Base-by-base conservation (phyloP, 2,113 vertebrate species). In the Bufo gargarizans region DNA sequence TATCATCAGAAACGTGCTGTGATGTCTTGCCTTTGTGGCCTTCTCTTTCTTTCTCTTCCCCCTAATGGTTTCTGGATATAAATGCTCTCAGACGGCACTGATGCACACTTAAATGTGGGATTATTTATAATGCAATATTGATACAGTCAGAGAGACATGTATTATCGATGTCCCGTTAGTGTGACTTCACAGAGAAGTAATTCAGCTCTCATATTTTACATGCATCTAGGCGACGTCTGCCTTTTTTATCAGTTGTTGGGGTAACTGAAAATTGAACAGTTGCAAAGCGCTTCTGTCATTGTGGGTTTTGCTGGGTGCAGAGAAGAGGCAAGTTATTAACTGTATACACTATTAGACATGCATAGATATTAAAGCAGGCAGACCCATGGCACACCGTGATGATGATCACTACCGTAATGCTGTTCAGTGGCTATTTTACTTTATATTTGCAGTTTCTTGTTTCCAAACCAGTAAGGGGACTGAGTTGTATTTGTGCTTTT, bases 401-500 rank as follows among this genome's bases (percentile, higher is more conserved):
- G 8, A 43, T 53, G 10, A 56, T 17, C 61, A n/a, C 49, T 49
- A 49, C 19, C 19, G 9, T 58, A 55, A 58, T 53, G 12, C 9
- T 83, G 12, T n/a, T n/a, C 19, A 22, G 20, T 20, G 11, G 55
- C 47, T 55, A 20, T 84, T 53, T 55, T 84, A n/a, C 47, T 71
- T 81, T 78, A 53, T 86, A 86, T 78, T 55, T 85, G 67, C 84
- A 86, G 74, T 86, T 86, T 79, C 61, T 77, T 88, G 67, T 83
- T 83, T 74, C 71, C 43, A 88, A 58, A 88, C 55, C n/a, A 65
- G 6, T 65, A 78, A 56, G 19, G 82, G 74, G 65, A 80, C 58
- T 84, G 58, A 77, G 82, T 78, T 77, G 59, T 84, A 59, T 87
- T 91, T 95, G 92, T 94, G 91, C 92, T 94, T 92, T 94, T 94